A percentile compares a stretch with the other conserved stretches of the same genome.
phyloP scores from a whole-genome alignment of 2,113 vertebrate species.

The Heterochromis multidens region DNA sequence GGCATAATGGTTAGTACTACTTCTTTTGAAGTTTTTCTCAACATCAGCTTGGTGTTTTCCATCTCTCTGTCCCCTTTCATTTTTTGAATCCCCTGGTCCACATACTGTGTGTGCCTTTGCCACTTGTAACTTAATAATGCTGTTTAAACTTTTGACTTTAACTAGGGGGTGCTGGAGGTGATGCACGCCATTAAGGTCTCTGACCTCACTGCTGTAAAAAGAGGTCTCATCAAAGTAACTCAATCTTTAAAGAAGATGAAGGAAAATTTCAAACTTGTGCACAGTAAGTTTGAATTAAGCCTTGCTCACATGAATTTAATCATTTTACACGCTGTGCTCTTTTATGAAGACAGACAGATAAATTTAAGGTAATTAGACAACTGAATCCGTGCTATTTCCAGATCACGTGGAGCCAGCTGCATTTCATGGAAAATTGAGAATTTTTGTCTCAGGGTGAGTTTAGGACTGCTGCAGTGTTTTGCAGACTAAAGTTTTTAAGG shows the following conservation, averaged over 20 bases:
- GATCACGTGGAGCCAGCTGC: constrained; percentile 48
- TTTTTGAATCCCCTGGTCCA: not conserved
- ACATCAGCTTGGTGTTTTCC: not conserved
- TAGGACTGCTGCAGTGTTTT: not conserved
- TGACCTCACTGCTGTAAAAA: constrained; percentile 53
- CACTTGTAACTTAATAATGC: not conserved
- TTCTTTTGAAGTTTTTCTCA: not conserved
- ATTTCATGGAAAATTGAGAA: constrained; percentile 57
- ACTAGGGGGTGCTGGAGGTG: constrained; percentile 70
- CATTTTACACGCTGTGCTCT: constrained; percentile 17
- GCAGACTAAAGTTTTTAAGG: not conserved
- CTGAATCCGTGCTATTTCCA: constrained; percentile 17
- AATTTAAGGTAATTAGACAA: constrained; percentile 21
- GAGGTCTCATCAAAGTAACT: constrained; percentile 71
- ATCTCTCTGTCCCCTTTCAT: not conserved
- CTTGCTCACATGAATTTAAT: constrained; percentile 6
- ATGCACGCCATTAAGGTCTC: constrained; percentile 49
- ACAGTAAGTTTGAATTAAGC: constrained; percentile 69
- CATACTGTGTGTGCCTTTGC: not conserved
- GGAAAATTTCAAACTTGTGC: constrained; percentile 72
- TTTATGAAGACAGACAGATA: not conserved
- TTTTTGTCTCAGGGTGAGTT: constrained; percentile 67
- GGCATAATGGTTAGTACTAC: constrained; percentile 76
- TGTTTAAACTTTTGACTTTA: constrained; percentile 10
- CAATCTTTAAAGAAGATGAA: constrained; percentile 76